Percentiles rank a stretch among this genome's conserved stretches.
Evolutionary conservation across 2,888 invertebrate genomes (phyloP).

Genomic region (Apodemia hepburni): DNA sequence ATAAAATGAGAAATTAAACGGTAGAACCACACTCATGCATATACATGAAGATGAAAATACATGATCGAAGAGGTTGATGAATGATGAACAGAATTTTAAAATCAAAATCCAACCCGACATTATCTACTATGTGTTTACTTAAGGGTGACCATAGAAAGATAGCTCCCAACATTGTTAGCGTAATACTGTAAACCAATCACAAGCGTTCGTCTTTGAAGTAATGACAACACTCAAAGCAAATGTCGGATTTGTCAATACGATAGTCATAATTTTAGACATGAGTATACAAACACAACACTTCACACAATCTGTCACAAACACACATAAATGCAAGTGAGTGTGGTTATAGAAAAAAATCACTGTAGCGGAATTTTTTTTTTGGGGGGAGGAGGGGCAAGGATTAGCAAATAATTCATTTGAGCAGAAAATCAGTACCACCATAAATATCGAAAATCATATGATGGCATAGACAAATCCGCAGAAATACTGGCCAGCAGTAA

Average conservation of each 20-base stretch:
- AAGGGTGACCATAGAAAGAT: constrained; percentile 24
- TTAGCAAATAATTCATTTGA: constrained; percentile 27
- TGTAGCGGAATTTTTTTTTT: constrained; percentile 61
- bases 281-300: constrained; percentile 30
- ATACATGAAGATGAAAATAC: constrained; percentile 43
- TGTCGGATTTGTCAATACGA: constrained; percentile 61
- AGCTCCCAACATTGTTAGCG: constrained; percentile 52
- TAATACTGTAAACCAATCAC: constrained; percentile 77
- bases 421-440: constrained; percentile 43
- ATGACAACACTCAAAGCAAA: constrained; percentile 71
- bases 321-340: constrained; percentile 77
- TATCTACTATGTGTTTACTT: constrained; percentile 40
- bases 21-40: constrained; percentile 77
- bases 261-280: constrained; percentile 29
- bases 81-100: constrained; percentile 43
- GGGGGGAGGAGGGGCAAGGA: neutral
- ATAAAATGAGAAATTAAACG: constrained; percentile 36
- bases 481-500: constrained; percentile 3
- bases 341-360: constrained; percentile 64
- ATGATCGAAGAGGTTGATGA: constrained; percentile 34
- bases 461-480: constrained; percentile 52
- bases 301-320: constrained; percentile 30
- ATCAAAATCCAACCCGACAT: constrained; percentile 69
- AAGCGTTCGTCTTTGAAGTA: constrained; percentile 58
- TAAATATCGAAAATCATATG: constrained; percentile 55